Evolutionary conservation across 1,140 invertebrate genomes (phyloP).

Genomic region (Formica selysi): DNA sequence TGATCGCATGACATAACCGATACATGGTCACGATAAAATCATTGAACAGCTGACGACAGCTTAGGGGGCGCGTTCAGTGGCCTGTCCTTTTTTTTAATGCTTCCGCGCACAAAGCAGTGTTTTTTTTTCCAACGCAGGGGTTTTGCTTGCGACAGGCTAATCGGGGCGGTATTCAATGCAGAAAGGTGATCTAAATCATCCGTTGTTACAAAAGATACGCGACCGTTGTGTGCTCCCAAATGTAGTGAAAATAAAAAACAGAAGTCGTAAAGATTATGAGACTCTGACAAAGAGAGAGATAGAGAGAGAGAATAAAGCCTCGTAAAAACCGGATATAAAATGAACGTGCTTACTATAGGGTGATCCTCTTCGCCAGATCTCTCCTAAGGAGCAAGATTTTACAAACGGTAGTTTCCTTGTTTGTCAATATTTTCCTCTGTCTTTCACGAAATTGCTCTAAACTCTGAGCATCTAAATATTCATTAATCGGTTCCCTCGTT

Average conservation of each 20-base stretch:
- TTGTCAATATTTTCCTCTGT: slow-evolving; percentile 33
- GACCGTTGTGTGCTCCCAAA: not conserved
- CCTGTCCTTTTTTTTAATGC: slow-evolving; percentile 47
- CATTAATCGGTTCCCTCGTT: not conserved
- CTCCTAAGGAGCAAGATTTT: slow-evolving; percentile 61
- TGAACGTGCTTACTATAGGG: not conserved
- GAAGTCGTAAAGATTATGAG: slow-evolving; percentile 58
- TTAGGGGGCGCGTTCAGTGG: slow-evolving; percentile 55
- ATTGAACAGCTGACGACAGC: slow-evolving; percentile 38
- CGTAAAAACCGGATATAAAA: slow-evolving; percentile 67
- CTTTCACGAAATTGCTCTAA: not conserved
- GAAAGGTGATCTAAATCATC: slow-evolving; percentile 51
- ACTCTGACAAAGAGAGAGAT: not conserved
- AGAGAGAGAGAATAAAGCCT: slow-evolving; percentile 3
- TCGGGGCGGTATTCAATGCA: slow-evolving; percentile 3
- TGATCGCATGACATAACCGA: slow-evolving; percentile 28
- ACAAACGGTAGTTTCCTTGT: slow-evolving; percentile 38
- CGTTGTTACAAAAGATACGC: slow-evolving; percentile 50
- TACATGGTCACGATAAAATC: slow-evolving; percentile 59
- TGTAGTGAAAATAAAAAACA: slow-evolving; percentile 62
- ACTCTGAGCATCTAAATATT: not conserved
- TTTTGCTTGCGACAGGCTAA: not conserved
- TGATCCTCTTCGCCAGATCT: slow-evolving; percentile 5
- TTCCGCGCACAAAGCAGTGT: slow-evolving; percentile 26
- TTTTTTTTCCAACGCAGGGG: slow-evolving; percentile 23